These are phyloP conservation scores for Cricetomys ansorgei DNA, from an alignment of 2,113 vertebrate genomes.

Conservation along the genomic window DNA sequence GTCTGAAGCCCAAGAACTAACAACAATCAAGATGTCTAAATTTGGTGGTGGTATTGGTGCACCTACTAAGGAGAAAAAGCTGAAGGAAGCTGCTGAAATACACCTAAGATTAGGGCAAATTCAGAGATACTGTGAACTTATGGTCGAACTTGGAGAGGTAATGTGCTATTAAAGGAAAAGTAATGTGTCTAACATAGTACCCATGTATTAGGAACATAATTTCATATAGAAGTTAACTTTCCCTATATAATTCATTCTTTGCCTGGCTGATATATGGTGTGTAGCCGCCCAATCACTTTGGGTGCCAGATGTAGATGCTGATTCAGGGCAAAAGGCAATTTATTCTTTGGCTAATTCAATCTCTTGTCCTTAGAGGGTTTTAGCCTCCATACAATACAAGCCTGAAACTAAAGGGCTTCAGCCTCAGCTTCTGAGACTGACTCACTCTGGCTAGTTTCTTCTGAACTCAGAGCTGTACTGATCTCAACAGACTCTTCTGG, in stretches of 20 bases:
- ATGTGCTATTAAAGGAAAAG: conserved; percentile 44
- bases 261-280: background rate
- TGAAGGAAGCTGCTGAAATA: conserved; percentile 96
- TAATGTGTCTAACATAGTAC: background rate
- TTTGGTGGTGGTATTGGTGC: conserved; percentile 97
- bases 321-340: too few species aligned
- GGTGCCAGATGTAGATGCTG: too few species aligned
- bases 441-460: too few species aligned
- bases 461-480: too few species aligned
- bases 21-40: conserved; percentile 98
- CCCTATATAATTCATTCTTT: background rate
- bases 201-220: background rate
- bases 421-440: too few species aligned
- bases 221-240: background rate
- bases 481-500: too few species aligned
- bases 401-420: too few species aligned
- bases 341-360: too few species aligned
- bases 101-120: conserved; percentile 96
- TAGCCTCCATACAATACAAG: too few species aligned
- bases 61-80: conserved; percentile 96
- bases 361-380: too few species aligned
- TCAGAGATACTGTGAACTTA: conserved; percentile 98
- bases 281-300: too few species aligned
- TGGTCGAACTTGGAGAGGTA: conserved; percentile 99
- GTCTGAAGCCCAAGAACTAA: conserved; percentile 98